Evolutionary conservation across 2,888 invertebrate species (phyloP), one percentile per base, ranked within the genome.

Genomic region (Ypsolopha sequella): DNA sequence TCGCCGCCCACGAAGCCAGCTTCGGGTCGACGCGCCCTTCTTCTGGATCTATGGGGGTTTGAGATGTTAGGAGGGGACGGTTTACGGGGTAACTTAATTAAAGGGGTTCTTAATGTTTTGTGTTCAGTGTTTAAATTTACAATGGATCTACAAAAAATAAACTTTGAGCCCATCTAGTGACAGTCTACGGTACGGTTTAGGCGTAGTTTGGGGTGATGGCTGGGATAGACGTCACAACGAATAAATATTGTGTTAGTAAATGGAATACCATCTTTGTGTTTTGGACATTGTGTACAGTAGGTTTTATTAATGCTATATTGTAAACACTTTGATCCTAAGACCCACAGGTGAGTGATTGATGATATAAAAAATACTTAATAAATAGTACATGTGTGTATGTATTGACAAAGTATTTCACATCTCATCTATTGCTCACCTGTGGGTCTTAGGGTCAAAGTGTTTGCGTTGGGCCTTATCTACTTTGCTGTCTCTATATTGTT

Each of bases 1-100:
- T 7, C 85, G 67, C 0, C 86, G 72, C 0, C 81, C 67, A 9
- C 85, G 70, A 51, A 85, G 69, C 85, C 86, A 86, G 46, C 80
- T 68, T 2, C 75, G 67, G 10, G 65, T 64, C 49, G 73, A 70
- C 39, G 68, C 65, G 39, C 58, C 54, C 57, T 80, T 84, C 70
- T 85, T 84, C 56, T 76, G 80, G 35, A 76, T 68, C 85, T 85
- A 76, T 55, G 35, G 43, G 68, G 61, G 54, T 51, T 52, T 56
- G 54, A 53, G 64, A 64, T 60, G 54, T 44, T 87, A 75, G 10
- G 77, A 43, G 6, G 13, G 11, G 14, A 14, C 14, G 43, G 43
- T 14, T 3, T 13, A 11, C 41, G 13, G 13, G 13, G 43, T 43
- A 14, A 13, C 8, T 43, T 43, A 9, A 7, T 9, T n/a, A 24